These are phyloP conservation scores for Microplitis demolitor DNA, from an alignment of 1,140 invertebrate genomes.

Conservation along the genomic window DNA sequence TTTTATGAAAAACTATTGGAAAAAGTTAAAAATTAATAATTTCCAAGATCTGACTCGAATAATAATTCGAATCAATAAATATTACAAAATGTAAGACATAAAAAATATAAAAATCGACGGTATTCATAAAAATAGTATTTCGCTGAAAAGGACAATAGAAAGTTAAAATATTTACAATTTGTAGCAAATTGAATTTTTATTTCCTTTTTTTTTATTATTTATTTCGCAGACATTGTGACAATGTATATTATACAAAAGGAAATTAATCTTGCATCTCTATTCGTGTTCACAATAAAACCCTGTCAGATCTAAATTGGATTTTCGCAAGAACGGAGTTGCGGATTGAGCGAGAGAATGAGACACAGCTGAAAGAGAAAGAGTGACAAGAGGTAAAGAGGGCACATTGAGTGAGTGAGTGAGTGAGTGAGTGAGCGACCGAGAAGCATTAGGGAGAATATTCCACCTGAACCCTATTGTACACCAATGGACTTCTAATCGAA, in stretches of 20 bases:
- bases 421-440: neutral
- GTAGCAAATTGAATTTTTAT: neutral
- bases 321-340: constrained; percentile 17
- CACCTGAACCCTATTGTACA: constrained; percentile 18
- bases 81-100: too few species aligned
- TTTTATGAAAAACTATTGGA: too few species aligned
- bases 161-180: neutral
- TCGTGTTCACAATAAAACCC: constrained; percentile 22
- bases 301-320: constrained; percentile 18
- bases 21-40: too few species aligned
- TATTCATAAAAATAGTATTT: neutral
- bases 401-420: neutral
- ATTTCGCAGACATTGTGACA: neutral
- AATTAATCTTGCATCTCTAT: constrained; percentile 20
- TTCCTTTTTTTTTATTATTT: neutral
- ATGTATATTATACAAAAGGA: constrained; percentile 13
- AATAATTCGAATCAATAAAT: too few species aligned
- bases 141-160: neutral
- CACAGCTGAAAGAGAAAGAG: neutral
- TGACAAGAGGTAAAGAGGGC: constrained; percentile 4
- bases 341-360: neutral
- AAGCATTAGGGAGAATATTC: neutral
- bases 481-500: constrained; percentile 20
- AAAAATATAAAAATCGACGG: neutral
- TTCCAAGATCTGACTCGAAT: too few species aligned